Conservation (phyloP, 2,113 vertebrate genomes). For the Cyphomyrus plagiostoma region DNA sequence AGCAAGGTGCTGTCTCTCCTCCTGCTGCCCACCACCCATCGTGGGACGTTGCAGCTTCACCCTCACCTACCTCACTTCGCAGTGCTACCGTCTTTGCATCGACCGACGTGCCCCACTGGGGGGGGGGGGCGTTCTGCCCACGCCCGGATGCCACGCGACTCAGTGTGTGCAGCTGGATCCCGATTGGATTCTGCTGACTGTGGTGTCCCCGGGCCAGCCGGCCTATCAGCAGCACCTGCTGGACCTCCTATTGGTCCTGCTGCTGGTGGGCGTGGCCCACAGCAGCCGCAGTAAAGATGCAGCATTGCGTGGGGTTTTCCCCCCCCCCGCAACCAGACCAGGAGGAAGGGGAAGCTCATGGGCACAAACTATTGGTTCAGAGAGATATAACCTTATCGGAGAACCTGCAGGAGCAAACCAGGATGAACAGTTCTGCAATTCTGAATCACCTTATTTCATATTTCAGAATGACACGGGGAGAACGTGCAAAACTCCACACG, state of each 20-base stretch:
- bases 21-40: constrained; percentile 78
- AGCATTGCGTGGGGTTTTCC: no score
- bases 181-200: constrained; percentile 84
- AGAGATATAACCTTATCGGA: not conserved
- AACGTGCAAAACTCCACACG: not conserved
- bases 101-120: constrained; percentile 83
- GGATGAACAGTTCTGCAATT: not conserved
- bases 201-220: constrained; percentile 72
- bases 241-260: constrained; percentile 84
- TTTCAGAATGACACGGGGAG: not conserved
- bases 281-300: no score
- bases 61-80: constrained; percentile 86
- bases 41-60: constrained; percentile 82
- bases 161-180: constrained; percentile 80
- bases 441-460: not conserved
- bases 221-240: constrained; percentile 82
- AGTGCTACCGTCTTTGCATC: constrained; percentile 74
- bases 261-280: no score
- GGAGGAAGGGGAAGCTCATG: no score
- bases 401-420: not conserved
- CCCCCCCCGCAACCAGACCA: no score
- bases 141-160: constrained; percentile 80
- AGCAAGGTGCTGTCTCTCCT: constrained; percentile 79
- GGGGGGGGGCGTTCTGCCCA: constrained; percentile 69
- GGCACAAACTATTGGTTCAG: no score